A percentile compares a stretch with the other conserved stretches of the same genome.
phyloP scores from a whole-genome alignment of 2,113 vertebrate genomes.

The Archocentrus centrarchus region DNA sequence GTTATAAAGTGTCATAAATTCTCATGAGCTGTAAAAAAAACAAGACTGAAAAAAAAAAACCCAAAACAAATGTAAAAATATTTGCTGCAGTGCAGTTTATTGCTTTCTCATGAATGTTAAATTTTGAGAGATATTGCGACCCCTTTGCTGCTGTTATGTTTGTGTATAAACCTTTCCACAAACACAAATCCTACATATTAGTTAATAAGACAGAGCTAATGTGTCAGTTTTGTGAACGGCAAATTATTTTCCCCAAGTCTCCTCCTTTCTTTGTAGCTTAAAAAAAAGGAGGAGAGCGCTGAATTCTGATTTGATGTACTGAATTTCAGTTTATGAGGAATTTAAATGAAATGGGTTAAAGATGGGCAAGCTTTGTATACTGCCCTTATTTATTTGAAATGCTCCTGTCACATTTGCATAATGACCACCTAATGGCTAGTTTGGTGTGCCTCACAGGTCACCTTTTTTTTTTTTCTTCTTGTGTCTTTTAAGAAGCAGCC shows the following conservation, averaged over 20 bases:
- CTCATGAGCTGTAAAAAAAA: background rate
- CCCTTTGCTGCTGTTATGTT: background rate
- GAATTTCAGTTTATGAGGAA: background rate
- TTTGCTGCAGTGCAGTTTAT: conserved; percentile 14
- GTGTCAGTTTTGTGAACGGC: background rate
- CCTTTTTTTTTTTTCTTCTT: no score
- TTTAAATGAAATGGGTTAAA: background rate
- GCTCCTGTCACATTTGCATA: background rate
- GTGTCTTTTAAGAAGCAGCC: no score
- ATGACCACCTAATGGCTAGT: background rate
- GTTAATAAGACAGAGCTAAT: background rate
- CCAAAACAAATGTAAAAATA: background rate
- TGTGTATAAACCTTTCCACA: conserved; percentile 8
- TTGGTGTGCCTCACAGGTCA: background rate
- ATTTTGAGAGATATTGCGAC: background rate
- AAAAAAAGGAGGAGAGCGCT: background rate
- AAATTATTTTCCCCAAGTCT: no score
- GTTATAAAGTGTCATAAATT: conserved; percentile 9
- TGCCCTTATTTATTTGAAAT: background rate
- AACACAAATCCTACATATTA: background rate
- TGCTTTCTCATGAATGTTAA: conserved; percentile 8
- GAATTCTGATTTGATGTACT: background rate
- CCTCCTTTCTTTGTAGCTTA: background rate
- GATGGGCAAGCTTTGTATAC: background rate
- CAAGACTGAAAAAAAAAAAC: background rate